Percentiles rank a stretch among this genome's conserved stretches.
These are phyloP conservation scores for Spodoptera frugiperda DNA, from an alignment of 1,140 invertebrate species.

Conservation along the genomic window DNA sequence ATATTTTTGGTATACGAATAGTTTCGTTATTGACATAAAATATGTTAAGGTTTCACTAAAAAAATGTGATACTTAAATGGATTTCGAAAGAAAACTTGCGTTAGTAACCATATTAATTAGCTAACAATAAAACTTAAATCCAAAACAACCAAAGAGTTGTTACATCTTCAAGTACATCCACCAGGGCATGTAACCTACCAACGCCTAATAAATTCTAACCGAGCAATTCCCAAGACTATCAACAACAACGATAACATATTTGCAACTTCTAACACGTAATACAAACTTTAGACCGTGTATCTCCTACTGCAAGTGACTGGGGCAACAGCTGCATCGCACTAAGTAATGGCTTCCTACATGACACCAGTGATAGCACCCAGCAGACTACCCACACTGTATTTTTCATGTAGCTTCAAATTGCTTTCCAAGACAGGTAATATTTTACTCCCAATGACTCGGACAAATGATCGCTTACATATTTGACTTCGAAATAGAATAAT, in stretches of 20 bases:
- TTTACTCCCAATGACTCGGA: constrained; percentile 19
- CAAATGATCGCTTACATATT: constrained; percentile 28
- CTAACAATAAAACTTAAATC: no score
- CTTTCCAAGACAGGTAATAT: constrained; percentile 35
- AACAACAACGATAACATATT: constrained; percentile 75
- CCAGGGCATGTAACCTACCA: constrained; percentile 56
- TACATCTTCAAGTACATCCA: no score
- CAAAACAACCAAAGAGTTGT: no score
- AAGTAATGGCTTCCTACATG: constrained; percentile 44
- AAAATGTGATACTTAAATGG: no score
- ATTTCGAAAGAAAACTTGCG: no score
- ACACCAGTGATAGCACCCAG: constrained; percentile 1
- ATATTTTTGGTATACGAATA: no score
- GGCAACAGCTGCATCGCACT: constrained; percentile 49
- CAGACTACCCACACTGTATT: constrained; percentile 34
- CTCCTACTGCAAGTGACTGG: neutral
- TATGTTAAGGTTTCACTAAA: no score
- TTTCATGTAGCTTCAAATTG: constrained; percentile 38
- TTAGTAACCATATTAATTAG: no score
- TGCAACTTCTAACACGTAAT: constrained; percentile 58
- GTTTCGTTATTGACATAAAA: no score
- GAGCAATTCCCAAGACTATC: constrained; percentile 67
- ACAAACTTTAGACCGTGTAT: constrained; percentile 36
- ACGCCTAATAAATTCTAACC: constrained; percentile 69
- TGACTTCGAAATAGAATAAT: neutral